phyloP scores from a whole-genome alignment of 1,140 invertebrate genomes.

The Temnothorax curvispinosus region DNA sequence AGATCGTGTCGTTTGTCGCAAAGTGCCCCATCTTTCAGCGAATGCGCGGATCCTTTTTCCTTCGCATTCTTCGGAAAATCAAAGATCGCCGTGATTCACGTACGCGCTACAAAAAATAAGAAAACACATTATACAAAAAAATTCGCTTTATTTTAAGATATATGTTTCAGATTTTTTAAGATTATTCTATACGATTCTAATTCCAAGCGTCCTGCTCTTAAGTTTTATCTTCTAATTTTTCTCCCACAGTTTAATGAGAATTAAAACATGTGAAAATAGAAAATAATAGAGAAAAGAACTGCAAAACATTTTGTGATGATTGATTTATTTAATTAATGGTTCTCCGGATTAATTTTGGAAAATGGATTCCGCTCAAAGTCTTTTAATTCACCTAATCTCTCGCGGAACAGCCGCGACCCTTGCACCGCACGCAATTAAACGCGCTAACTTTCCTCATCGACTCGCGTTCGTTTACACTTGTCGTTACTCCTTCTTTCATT shows the following conservation, averaged over 20 bases:
- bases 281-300: background rate
- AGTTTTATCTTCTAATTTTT: background rate
- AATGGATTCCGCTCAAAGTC: background rate
- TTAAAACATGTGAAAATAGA: background rate
- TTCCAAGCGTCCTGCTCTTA: background rate
- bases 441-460: background rate
- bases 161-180: background rate
- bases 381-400: background rate
- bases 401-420: background rate
- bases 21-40: slow-evolving; percentile 61
- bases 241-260: background rate
- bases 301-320: background rate
- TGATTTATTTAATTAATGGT: background rate
- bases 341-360: background rate
- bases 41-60: background rate
- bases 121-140: background rate
- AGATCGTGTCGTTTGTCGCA: slow-evolving; percentile 62
- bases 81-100: background rate
- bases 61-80: slow-evolving; percentile 9
- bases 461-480: slow-evolving; percentile 4
- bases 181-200: too few species aligned
- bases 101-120: slow-evolving; percentile 9
- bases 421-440: background rate
- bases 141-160: background rate
- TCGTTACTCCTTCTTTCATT: slow-evolving; percentile 14